Evolutionary conservation across 2,797 vertebrate species (phyloP), one percentile per base, ranked within the genome.

Genomic region (Rhinella marina): DNA sequence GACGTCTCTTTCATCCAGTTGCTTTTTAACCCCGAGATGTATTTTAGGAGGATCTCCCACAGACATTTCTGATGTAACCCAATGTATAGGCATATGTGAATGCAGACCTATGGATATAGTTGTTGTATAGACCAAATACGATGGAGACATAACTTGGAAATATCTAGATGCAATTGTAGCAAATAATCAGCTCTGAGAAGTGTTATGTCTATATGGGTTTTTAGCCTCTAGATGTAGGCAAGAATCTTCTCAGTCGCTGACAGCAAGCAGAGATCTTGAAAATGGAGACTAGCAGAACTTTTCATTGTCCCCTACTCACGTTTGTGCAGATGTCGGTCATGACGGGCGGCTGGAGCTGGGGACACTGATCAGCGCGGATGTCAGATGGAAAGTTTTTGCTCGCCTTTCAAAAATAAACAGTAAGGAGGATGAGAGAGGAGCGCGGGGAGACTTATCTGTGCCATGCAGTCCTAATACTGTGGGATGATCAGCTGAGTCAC

Each of bases 401-500:
- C 56, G 1, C 29, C n/a, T 57, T 78, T 85, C 61, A 73, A 88
- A 82, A 90, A 72, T 87, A 92, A 92, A 92, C 90, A 92, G 91
- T 92, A 88, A 73, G n/a, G 1, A 25, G 13, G 23, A 2, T 62
- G 9, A 0, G 87, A 91, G 92, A 91, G 92, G 92, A 91, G 88
- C 79, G 85, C 23, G 14, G 50, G 14, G 75, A 10, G 23, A 23
- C 77, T 93, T 93, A 93, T 94, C 93, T 93, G 21, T 73, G 70
- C 19, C 25, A 2, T 90, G 89, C 93, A 93, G 79, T 0, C 82
- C 4, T 78, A 80, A 90, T 79, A 90, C 92, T 91, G 91, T 91
- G 91, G 62, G 86, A 29, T 0, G 1, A 16, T 90, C 16, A 86
- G 93, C 92, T 93, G 93, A 93, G 93, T 93, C 93, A 93, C 0